Evolutionary conservation across 2,888 invertebrate genomes (phyloP), one percentile per base, ranked within the genome.

Genomic region (Isoperla grammatica): DNA sequence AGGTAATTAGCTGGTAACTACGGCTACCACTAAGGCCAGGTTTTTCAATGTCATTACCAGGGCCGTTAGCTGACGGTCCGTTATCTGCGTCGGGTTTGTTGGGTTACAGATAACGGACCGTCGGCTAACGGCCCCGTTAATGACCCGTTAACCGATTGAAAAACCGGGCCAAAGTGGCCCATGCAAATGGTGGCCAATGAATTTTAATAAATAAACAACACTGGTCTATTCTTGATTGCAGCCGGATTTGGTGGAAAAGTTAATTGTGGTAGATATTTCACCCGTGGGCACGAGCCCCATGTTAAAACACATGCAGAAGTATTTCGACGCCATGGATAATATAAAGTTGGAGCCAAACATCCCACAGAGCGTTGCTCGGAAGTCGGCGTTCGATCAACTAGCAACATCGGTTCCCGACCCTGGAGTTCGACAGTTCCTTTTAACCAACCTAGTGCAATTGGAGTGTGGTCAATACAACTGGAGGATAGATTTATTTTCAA

Each of bases 371-470:
- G 81, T 86, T 70, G 90, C 87, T 1, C 79, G 91, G 58, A 81
- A 81, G 71, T 63, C 75, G n/a, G 81, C 86, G 1, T 85, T 87
- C 71, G 75, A 81, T 22, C 84, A 86, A 66, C 74, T 95, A 17
- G 75, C 81, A 55, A 69, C 75, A 8, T 74, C 78, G 4, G 79
- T 85, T 12, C 62, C 63, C 39, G 70, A 76, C 57, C 61, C 66
- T 15, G 61, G 66, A 1, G 68, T 78, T 17, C 73, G 78, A 12
- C 74, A 90, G 71, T 97, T 96, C 72, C 76, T 97, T 17, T 78
- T 95, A 61, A 88, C 90, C 22, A 97, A 97, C 74, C 76, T 97
- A 56, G 81, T 86, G n/a, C 84, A 86, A 69, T 77, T 79, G 11
- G 80, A 81, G 63, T 75, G 80, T 55, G 83, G 82, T 5, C 74